These are phyloP conservation scores for pig (Sus scrofa) DNA, from an alignment of 2,113 vertebrate genomes.

Conservation along the genomic window T2T-Sscrofa CM000814.6:61713001-61713500, in stretches of 20 bases:
- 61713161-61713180: no score
- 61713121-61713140: no score
- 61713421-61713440: conserved; percentile 93
- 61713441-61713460: conserved; percentile 91
- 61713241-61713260: background rate
- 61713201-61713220: background rate
- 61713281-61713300: conserved; percentile 26
- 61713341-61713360: conserved; percentile 98
- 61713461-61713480: conserved; percentile 90
- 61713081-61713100: no score
- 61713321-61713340: conserved; percentile 97
- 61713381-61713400: conserved; percentile 94
- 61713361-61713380: conserved; percentile 96
- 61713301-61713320: conserved; percentile 97
- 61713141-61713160: no score
- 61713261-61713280: fast-evolving
- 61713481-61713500: fast-evolving
- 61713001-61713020: background rate
- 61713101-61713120: no score
- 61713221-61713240: background rate
- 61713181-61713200: background rate
- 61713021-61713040: background rate
- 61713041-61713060: background rate
- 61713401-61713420: conserved; percentile 96
- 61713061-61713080: background rate